Evolutionary conservation across 2,113 vertebrate species (phyloP).

Genomic region (Centropus unirufus): DNA sequence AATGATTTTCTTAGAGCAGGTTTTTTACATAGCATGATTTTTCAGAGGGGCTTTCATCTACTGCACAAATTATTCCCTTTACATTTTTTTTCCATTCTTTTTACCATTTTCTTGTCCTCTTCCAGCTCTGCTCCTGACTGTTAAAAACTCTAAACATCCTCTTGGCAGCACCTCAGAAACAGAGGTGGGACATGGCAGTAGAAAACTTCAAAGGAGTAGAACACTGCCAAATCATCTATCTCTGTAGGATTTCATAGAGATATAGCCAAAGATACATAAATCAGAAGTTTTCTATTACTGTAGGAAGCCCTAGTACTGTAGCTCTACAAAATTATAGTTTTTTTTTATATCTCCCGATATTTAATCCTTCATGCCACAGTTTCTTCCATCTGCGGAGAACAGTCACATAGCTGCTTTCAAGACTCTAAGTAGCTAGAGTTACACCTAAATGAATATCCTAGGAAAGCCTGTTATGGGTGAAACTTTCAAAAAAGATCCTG

Average conservation of each 20-base stretch:
- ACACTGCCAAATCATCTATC: background rate
- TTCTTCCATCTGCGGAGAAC: background rate
- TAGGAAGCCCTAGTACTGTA: background rate
- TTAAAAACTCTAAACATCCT: background rate
- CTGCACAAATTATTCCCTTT: background rate
- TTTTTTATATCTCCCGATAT: background rate
- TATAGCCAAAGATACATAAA: background rate
- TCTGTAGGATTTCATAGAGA: background rate
- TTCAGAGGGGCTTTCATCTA: background rate
- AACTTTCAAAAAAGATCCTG: background rate
- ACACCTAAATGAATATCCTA: background rate
- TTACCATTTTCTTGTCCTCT: background rate
- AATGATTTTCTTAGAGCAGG: background rate
- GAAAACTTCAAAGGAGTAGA: background rate
- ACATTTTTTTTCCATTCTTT: background rate
- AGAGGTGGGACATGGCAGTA: background rate
- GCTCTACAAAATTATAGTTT: background rate
- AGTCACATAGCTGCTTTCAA: background rate
- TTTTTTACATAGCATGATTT: background rate
- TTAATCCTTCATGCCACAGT: background rate
- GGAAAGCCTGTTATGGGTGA: background rate
- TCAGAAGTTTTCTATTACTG: background rate
- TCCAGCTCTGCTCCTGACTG: background rate
- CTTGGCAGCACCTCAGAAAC: background rate
- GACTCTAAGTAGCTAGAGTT: background rate